Conservation (phyloP, 2,888 invertebrate genomes). For the Hyppa rectilinea region DNA sequence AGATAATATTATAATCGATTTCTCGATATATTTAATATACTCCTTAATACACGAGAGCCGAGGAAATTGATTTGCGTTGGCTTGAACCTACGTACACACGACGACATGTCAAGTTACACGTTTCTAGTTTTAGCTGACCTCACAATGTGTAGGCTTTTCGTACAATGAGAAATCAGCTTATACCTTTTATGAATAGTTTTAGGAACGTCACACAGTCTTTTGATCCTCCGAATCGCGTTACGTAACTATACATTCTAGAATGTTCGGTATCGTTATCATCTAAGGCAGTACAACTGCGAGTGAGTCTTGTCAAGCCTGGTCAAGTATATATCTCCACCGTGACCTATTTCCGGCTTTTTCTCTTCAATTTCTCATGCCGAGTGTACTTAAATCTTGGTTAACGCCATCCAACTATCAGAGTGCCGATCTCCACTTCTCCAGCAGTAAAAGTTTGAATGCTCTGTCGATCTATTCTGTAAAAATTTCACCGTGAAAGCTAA, state of each 20-base stretch:
- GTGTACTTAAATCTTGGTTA: background rate
- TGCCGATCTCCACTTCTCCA: background rate
- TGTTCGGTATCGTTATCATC: background rate
- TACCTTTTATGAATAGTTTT: background rate
- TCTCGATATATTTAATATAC: constrained; percentile 33
- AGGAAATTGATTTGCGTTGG: constrained; percentile 38
- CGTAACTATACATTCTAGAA: background rate
- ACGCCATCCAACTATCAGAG: background rate
- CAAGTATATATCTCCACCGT: background rate
- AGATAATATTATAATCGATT: constrained; percentile 33
- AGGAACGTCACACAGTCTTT: background rate
- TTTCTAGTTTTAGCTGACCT: no score
- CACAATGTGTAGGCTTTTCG: no score
- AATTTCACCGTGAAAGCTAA: no score
- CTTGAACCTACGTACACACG: background rate
- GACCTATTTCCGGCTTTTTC: no score
- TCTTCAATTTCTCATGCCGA: background rate
- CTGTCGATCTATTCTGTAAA: background rate
- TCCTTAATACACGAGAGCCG: background rate
- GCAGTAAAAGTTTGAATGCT: background rate
- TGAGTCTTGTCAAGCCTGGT: background rate
- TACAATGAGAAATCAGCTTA: no score
- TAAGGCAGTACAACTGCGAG: background rate
- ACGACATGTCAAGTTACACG: no score
- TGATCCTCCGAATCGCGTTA: background rate